These are phyloP conservation scores for Glyphotaelius pellucidus DNA, from an alignment of 2,888 invertebrate species.

Conservation along the genomic window DNA sequence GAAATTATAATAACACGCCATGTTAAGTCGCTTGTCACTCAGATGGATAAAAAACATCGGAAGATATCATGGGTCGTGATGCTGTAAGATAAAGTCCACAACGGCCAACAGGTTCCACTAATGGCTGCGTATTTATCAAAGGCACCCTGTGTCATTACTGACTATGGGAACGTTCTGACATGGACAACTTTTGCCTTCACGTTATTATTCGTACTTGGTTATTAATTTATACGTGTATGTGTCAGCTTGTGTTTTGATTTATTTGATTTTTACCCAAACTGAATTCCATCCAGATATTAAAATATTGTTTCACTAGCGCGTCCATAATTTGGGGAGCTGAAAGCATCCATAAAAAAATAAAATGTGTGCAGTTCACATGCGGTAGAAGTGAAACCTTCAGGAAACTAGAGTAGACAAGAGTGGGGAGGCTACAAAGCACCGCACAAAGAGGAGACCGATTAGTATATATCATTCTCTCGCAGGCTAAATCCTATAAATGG, in stretches of 20 bases:
- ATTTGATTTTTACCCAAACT: slow-evolving; percentile 18
- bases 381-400: no score
- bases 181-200: slow-evolving; percentile 44
- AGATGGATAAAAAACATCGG: slow-evolving; percentile 54
- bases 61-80: slow-evolving; percentile 61
- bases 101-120: slow-evolving; percentile 60
- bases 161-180: slow-evolving; percentile 62
- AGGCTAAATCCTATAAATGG: no score
- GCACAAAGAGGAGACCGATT: no score
- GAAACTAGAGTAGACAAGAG: no score
- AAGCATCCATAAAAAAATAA: no score
- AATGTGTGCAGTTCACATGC: no score
- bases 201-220: slow-evolving; percentile 41
- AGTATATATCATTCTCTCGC: no score
- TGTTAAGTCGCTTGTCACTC: slow-evolving; percentile 62
- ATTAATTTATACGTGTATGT: background rate
- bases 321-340: no score
- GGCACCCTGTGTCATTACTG: slow-evolving; percentile 62
- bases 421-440: no score
- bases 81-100: slow-evolving; percentile 63
- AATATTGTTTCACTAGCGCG: background rate
- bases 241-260: slow-evolving; percentile 47
- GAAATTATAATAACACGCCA: slow-evolving; percentile 58
- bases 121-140: slow-evolving; percentile 64
- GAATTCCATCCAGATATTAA: background rate